Percentiles rank a stretch among this genome's conserved stretches.
phyloP scores from a whole-genome alignment of 2,113 vertebrate genomes.

The Columba livia region DNA sequence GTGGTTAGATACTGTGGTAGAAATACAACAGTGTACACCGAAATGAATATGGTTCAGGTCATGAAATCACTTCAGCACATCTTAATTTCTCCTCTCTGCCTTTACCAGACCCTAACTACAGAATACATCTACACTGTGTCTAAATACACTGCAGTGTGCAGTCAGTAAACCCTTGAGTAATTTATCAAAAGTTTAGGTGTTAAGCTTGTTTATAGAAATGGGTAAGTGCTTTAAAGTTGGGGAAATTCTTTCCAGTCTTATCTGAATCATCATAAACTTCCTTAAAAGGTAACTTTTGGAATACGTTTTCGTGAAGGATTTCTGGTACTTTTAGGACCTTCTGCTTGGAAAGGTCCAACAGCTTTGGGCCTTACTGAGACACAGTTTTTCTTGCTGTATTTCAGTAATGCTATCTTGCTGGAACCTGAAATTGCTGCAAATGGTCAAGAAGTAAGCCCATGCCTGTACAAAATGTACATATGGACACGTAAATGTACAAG shows the following conservation, averaged over 20 bases:
- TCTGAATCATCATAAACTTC: not conserved
- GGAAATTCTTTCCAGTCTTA: constrained; percentile 19
- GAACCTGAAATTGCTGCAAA: not conserved
- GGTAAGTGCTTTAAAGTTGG: not conserved
- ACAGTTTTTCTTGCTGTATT: not conserved
- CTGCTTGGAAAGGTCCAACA: not conserved
- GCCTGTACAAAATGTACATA: not conserved
- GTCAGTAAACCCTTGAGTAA: not conserved
- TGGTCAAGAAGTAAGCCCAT: not conserved
- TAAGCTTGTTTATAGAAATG: not conserved
- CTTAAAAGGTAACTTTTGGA: constrained; percentile 15
- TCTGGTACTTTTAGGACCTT: not conserved
- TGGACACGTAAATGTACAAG: not conserved
- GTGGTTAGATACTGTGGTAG: not conserved
- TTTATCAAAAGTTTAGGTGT: not conserved
- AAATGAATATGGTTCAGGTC: not conserved
- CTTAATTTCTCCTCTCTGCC: not conserved
- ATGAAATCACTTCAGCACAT: not conserved
- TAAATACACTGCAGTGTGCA: not conserved
- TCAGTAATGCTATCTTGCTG: not conserved
- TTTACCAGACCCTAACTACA: not conserved
- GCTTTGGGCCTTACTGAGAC: not conserved
- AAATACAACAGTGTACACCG: not conserved
- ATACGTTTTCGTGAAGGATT: not conserved
- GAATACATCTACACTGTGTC: not conserved